Percentiles rank a stretch among this genome's conserved stretches.
Evolutionary conservation across 2,888 invertebrate species (phyloP).

Genomic region (Phalera bucephala): DNA sequence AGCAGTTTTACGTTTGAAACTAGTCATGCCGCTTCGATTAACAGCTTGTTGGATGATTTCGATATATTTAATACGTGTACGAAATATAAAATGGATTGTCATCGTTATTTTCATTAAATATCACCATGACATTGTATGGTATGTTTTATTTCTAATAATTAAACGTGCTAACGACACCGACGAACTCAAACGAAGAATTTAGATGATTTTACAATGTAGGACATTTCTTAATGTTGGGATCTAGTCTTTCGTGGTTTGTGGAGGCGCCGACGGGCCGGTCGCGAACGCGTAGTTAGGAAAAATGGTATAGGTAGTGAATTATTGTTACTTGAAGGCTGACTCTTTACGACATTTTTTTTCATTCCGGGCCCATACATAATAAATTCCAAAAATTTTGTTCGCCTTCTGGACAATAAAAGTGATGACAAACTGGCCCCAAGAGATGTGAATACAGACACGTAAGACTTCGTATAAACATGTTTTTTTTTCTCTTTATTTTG

Average conservation of each 20-base stretch:
- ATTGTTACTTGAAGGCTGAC: constrained; percentile 69
- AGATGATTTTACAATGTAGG: not conserved
- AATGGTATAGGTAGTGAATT: constrained; percentile 55
- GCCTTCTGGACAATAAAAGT: constrained; percentile 13
- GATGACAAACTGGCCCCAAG: constrained; percentile 33
- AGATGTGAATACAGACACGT: constrained; percentile 35
- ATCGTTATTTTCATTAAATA: constrained; percentile 27
- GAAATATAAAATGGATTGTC: constrained; percentile 26
- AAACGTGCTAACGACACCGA: constrained; percentile 18
- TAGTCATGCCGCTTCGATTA: constrained; percentile 53
- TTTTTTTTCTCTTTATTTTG: constrained; percentile 59
- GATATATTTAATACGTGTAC: constrained; percentile 23
- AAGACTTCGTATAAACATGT: constrained; percentile 54
- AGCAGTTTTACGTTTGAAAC: constrained; percentile 41
- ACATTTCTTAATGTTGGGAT: constrained; percentile 9
- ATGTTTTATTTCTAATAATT: constrained; percentile 13
- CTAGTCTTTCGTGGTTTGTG: constrained; percentile 35
- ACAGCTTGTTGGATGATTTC: constrained; percentile 27
- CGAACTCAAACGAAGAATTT: constrained; percentile 2
- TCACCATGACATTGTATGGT: constrained; percentile 31
- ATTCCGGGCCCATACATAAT: not conserved
- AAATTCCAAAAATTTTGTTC: not conserved
- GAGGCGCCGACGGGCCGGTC: constrained; percentile 21
- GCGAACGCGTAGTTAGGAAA: constrained; percentile 43
- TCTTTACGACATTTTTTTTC: constrained; percentile 40